phyloP scores from a whole-genome alignment of 2,797 vertebrate genomes.

The Schizopygopsis pylzovi region DNA sequence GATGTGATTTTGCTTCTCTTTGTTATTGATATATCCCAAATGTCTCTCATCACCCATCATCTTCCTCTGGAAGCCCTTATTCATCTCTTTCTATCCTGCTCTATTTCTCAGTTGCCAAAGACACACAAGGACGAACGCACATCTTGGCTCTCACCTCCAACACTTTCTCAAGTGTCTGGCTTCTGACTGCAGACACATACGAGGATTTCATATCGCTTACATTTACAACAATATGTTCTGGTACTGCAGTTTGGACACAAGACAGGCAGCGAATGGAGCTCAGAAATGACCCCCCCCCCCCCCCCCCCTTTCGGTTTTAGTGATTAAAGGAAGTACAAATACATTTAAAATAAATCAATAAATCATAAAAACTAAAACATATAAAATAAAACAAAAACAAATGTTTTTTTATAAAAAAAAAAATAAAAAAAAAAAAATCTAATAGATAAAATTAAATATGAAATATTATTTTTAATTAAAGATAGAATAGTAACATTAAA shows the following conservation, averaged over 20 bases:
- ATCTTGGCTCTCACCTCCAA: conserved; percentile 5
- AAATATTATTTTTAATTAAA: too few species aligned
- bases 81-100: conserved; percentile 53
- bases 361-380: too few species aligned
- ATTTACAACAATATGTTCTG: neutral
- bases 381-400: too few species aligned
- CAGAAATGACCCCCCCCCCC: neutral
- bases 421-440: too few species aligned
- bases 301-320: neutral
- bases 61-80: conserved; percentile 58
- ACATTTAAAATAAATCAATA: too few species aligned
- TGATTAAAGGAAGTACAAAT: neutral
- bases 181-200: neutral
- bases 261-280: neutral
- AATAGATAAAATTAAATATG: too few species aligned
- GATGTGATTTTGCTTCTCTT: conserved; percentile 87
- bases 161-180: neutral
- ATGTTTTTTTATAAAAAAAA: too few species aligned
- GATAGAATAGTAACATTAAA: too few species aligned
- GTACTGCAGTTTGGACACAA: neutral
- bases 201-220: neutral
- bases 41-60: conserved; percentile 84
- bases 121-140: conserved; percentile 36
- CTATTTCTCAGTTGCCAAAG: conserved; percentile 59
- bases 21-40: conserved; percentile 87